Conservation (phyloP, 2,797 vertebrate genomes). For the Lepus oiostolus region DNA sequence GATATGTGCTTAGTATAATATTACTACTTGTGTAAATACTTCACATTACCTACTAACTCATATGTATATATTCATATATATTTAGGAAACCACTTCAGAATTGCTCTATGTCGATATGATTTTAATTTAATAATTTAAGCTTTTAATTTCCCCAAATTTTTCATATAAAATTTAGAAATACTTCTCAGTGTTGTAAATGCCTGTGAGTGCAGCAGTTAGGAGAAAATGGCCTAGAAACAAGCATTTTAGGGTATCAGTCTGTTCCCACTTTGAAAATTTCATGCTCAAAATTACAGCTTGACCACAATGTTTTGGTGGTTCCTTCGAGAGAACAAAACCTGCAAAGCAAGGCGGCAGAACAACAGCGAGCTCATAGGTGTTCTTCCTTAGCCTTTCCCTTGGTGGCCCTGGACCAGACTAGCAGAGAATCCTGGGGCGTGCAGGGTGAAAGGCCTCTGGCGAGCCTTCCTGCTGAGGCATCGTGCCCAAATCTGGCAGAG, state of each 20-base stretch:
- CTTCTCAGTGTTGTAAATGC: conserved; percentile 9
- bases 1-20: not conserved
- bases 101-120: not conserved
- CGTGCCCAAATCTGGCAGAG: not conserved
- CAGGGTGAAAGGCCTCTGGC: not conserved
- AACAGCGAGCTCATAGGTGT: not conserved
- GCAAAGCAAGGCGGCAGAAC: not conserved
- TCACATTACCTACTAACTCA: conserved; percentile 32
- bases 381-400: not conserved
- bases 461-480: not conserved
- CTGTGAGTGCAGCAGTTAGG: not conserved
- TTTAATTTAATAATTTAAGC: not conserved
- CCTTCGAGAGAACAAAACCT: not conserved
- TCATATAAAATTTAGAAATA: conserved; percentile 49
- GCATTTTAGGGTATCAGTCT: conserved; percentile 35
- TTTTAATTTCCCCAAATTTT: not conserved
- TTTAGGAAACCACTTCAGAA: conserved; percentile 42
- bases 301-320: not conserved
- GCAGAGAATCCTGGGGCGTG: not conserved
- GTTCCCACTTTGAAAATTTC: not conserved
- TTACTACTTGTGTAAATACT: conserved; percentile 11
- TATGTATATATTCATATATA: not conserved
- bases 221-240: not conserved
- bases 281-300: conserved; percentile 8
- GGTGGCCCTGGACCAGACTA: not conserved